phyloP scores from a whole-genome alignment of 1,140 invertebrate species.

The Drosophila kohkoa region DNA sequence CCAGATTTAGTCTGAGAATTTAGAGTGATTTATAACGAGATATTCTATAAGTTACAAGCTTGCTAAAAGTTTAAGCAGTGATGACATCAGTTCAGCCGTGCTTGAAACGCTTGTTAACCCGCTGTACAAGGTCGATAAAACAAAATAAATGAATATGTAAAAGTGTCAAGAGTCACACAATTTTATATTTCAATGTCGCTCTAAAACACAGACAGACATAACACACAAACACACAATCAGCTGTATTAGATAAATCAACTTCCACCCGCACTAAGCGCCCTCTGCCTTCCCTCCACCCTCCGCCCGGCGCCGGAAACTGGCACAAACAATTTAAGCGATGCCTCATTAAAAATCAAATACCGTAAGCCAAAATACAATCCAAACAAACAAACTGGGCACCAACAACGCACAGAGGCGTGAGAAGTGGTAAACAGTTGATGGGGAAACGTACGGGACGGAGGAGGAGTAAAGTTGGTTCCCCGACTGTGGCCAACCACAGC shows the following conservation, averaged over 20 bases:
- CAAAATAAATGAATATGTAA: slow-evolving; percentile 20
- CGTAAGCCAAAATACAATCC: slow-evolving; percentile 32
- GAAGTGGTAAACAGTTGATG: slow-evolving; percentile 5
- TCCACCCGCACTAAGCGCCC: background rate
- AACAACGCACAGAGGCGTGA: slow-evolving; percentile 16
- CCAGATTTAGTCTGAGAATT: no score
- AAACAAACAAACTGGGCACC: slow-evolving; percentile 22
- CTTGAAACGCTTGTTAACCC: slow-evolving; percentile 18
- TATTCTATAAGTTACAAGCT: no score
- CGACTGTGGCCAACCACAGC: slow-evolving; percentile 16
- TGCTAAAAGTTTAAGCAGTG: background rate
- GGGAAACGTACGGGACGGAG: background rate
- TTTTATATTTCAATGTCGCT: slow-evolving; percentile 38
- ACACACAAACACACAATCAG: background rate
- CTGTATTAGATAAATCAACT: slow-evolving; percentile 36
- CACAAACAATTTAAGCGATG: slow-evolving; percentile 40
- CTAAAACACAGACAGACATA: slow-evolving; percentile 2
- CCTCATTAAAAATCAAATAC: slow-evolving; percentile 57
- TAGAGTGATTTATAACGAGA: no score
- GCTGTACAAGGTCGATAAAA: slow-evolving; percentile 16
- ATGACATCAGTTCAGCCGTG: slow-evolving; percentile 22
- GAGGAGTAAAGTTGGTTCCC: background rate
- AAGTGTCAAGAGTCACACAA: slow-evolving; percentile 28
- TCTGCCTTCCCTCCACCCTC: background rate
- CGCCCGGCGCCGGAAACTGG: slow-evolving; percentile 3